These are phyloP conservation scores for Orthonychiurus folsomi DNA, from an alignment of 2,888 invertebrate species.

Conservation along the genomic window DNA sequence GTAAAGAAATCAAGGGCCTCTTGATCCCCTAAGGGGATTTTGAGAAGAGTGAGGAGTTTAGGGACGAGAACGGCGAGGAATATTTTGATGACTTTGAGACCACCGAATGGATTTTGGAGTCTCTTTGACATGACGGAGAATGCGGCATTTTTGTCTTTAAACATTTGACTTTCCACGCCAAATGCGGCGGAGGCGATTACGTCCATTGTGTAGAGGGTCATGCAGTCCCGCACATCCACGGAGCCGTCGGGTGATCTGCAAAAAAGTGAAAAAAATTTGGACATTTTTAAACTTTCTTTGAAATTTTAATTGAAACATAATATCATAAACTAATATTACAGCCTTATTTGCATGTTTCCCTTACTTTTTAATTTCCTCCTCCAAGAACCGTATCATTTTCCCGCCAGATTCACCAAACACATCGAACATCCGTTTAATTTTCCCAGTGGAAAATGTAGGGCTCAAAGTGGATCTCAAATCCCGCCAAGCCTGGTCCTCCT, in stretches of 20 bases:
- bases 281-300: too few species aligned
- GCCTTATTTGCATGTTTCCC: too few species aligned
- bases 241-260: too few species aligned
- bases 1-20: conserved; percentile 48
- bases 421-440: conserved; percentile 22
- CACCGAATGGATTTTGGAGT: conserved; percentile 42
- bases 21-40: conserved; percentile 42
- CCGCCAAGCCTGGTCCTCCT: conserved; percentile 31
- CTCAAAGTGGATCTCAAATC: conserved; percentile 20
- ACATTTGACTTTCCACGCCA: conserved; percentile 54
- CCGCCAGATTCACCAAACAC: conserved; percentile 9
- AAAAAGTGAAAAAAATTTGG: too few species aligned
- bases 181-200: conserved; percentile 56
- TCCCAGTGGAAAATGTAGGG: conserved; percentile 30
- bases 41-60: conserved; percentile 41
- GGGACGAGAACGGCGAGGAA: conserved; percentile 44
- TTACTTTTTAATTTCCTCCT: too few species aligned
- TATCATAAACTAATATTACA: too few species aligned
- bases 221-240: too few species aligned
- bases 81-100: conserved; percentile 39
- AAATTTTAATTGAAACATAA: too few species aligned
- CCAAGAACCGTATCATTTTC: not conserved
- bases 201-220: conserved; percentile 53
- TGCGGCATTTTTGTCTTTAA: conserved; percentile 51
- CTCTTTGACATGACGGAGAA: conserved; percentile 47